Evolutionary conservation across 1,140 invertebrate genomes (phyloP), one percentile per base, ranked within the genome.

Genomic region (Penaeus japonicus): DNA sequence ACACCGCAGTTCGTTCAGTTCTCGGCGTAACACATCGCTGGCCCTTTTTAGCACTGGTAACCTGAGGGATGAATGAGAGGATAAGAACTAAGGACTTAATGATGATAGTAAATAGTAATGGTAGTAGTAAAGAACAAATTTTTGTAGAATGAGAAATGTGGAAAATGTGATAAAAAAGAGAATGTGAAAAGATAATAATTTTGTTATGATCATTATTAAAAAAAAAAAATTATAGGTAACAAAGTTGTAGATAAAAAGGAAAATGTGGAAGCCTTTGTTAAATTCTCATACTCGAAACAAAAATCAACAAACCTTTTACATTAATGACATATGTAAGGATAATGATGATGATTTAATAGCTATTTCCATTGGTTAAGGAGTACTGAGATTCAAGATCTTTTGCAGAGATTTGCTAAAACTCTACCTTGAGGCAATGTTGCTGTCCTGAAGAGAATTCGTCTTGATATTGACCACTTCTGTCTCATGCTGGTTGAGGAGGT

Each of bases 1-100:
- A 91, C 96, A 97, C 85, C 95, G 94, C 73, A 97, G 92, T 91
- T 94, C 94, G 39, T 94, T 93, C 53, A 95, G 89, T 90, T 95
- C 94, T 91, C 94, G 93, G 77, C 93, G 93, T 78, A 92, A 84
- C 18, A 92, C 91, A 83, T 92, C 92, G 57, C 91, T 91, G 20
- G 91, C 91, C 24, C 91, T 90, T 65, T 91, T 91, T 86, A 92
- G 91, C 18, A 91, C 91, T 39, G 91, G 87, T 55, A 92, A 90
- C 70, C 92, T 93, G 91, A 39, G 22, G 80, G 79, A 70, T 4
- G 24, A 54, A 70, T 35, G 47, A 18, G 22, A 53, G 47, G 54
- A 17, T 1, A 47, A 77, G 0, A 12, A 75, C 4, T 85, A 22
- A 70, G n/a, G n/a, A n/a, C n/a, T n/a, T n/a, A n/a, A n/a, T n/a